Evolutionary conservation across 2,797 vertebrate genomes (phyloP).

Genomic region (Diceros bicornis): DNA sequence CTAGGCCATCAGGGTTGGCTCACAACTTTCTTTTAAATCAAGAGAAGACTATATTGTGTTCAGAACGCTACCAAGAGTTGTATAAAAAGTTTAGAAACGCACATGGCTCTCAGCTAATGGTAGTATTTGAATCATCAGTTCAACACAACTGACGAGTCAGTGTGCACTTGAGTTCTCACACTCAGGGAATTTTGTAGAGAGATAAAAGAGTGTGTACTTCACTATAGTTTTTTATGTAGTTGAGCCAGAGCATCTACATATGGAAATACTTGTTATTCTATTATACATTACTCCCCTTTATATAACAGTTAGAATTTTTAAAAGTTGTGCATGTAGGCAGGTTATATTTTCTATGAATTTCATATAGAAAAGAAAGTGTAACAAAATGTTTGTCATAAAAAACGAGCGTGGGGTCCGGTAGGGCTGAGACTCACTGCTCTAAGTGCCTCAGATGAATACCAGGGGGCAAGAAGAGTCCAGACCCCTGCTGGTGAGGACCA

Average conservation of each 20-base stretch:
- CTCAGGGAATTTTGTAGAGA: conserved; percentile 4
- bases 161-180: background rate
- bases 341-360: conserved; percentile 52
- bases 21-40: conserved; percentile 1
- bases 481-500: background rate
- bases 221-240: background rate
- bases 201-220: background rate
- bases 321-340: background rate
- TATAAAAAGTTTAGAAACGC: conserved; percentile 23
- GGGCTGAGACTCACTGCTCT: background rate
- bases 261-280: background rate
- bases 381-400: background rate
- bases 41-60: conserved; percentile 14
- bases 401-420: background rate
- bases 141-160: background rate
- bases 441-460: background rate
- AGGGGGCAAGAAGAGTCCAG: background rate
- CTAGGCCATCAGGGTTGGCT: too few species aligned
- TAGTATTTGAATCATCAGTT: background rate
- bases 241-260: background rate
- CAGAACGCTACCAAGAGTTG: background rate
- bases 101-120: background rate
- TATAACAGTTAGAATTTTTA: conserved; percentile 15
- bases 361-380: background rate
- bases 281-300: background rate